Evolutionary conservation across 2,797 vertebrate genomes (phyloP).

Genomic region (Thamnophis elegans): DNA sequence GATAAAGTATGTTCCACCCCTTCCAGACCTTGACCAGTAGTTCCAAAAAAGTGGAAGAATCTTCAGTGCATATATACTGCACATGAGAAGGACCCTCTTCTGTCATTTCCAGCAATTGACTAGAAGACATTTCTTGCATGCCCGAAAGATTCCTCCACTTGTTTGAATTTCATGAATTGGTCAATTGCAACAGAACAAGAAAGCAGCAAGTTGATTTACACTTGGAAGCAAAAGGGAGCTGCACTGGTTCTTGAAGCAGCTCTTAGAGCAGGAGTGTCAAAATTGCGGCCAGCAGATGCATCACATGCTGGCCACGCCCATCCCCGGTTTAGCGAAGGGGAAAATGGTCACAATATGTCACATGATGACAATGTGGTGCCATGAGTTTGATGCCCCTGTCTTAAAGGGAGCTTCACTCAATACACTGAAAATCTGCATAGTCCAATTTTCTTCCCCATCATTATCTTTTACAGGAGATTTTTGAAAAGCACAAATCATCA

Average conservation of each 20-base stretch:
- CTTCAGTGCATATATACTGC: background rate
- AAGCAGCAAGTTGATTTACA: background rate
- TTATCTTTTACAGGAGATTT: background rate
- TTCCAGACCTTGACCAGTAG: background rate
- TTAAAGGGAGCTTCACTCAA: background rate
- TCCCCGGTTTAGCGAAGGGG: no score
- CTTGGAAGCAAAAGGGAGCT: background rate
- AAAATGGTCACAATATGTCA: no score
- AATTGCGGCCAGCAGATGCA: no score
- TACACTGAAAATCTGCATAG: background rate
- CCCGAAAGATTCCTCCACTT: background rate
- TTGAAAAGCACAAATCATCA: background rate
- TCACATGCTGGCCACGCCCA: no score
- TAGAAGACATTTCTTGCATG: background rate
- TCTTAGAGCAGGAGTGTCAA: background rate
- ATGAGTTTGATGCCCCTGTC: no score
- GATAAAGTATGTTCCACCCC: background rate
- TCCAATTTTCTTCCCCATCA: background rate
- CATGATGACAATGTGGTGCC: no score
- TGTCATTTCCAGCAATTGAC: background rate
- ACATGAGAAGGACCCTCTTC: background rate
- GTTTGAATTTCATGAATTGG: background rate
- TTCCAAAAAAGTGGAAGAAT: background rate
- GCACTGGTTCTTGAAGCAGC: background rate
- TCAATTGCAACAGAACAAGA: background rate